Conservation (phyloP, 2,888 invertebrate species). For the Melieria crassipennis region DNA sequence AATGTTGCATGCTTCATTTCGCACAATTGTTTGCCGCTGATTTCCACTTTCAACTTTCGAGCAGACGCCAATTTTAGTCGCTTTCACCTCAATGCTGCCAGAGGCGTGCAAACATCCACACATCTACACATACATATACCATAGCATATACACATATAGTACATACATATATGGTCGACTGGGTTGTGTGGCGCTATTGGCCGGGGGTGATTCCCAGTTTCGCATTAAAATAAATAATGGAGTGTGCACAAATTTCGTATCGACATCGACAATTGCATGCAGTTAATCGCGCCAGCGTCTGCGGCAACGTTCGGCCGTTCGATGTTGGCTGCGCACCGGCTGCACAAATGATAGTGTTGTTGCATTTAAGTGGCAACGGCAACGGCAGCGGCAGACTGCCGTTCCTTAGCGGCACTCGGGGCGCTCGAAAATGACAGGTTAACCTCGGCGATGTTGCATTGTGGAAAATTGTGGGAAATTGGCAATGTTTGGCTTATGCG, state of each 20-base stretch:
- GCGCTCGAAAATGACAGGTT: no score
- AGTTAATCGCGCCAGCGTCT: slow-evolving; percentile 26
- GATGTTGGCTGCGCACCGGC: no score
- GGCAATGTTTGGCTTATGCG: no score
- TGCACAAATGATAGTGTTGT: no score
- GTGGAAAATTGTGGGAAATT: not conserved
- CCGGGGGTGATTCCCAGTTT: slow-evolving; percentile 2
- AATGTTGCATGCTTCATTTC: no score
- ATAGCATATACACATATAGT: not conserved
- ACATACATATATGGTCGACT: not conserved
- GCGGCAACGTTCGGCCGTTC: no score
- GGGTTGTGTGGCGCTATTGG: not conserved
- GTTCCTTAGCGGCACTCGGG: no score
- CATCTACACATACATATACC: not conserved
- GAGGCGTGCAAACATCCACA: slow-evolving; percentile 12
- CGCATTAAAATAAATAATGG: slow-evolving; percentile 35
- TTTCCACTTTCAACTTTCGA: no score
- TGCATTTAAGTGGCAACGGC: no score
- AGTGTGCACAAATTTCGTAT: slow-evolving; percentile 31
- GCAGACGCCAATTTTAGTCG: no score
- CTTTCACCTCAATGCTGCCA: not conserved
- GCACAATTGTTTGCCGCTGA: no score
- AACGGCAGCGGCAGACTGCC: no score
- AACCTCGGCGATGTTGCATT: not conserved
- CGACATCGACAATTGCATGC: slow-evolving; percentile 32